A percentile compares a stretch with the other conserved stretches of the same genome.
phyloP scores from a whole-genome alignment of 2,113 vertebrate genomes.

The Isichthys henryi region DNA sequence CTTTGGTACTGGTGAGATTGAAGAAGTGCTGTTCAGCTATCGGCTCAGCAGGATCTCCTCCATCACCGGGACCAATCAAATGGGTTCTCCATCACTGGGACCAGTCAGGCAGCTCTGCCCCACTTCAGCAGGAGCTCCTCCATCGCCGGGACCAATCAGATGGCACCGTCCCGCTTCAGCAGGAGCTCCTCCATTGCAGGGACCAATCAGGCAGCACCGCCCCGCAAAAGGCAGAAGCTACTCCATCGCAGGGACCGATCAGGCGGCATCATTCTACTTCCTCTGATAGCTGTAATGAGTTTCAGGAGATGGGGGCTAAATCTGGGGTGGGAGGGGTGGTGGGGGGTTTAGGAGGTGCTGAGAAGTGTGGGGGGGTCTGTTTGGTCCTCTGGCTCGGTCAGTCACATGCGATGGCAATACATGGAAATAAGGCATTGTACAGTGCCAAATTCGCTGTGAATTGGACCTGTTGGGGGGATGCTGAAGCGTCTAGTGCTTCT shows the following conservation, averaged over 20 bases:
- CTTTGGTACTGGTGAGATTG: neutral
- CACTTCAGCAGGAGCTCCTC: neutral
- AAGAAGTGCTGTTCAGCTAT: neutral
- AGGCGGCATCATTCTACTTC: neutral
- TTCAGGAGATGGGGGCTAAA: neutral
- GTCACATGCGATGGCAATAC: neutral
- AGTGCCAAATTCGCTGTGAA: neutral
- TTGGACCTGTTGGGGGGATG: no score
- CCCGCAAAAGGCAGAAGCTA: neutral
- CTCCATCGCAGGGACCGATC: neutral
- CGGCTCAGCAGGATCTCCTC: neutral
- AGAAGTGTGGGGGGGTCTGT: neutral
- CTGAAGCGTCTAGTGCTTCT: neutral
- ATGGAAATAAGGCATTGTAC: neutral
- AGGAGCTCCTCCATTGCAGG: no score
- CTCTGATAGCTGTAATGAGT: neutral
- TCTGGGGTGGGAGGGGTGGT: neutral
- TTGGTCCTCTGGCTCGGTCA: slow-evolving; percentile 2
- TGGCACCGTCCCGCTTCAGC: no score
- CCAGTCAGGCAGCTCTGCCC: neutral
- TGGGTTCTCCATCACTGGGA: neutral
- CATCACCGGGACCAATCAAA: neutral
- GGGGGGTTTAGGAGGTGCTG: neutral
- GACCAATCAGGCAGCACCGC: no score
- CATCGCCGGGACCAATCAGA: neutral